Base-by-base conservation (phyloP, 2,113 vertebrate genomes). In the Cacatua alba region DNA sequence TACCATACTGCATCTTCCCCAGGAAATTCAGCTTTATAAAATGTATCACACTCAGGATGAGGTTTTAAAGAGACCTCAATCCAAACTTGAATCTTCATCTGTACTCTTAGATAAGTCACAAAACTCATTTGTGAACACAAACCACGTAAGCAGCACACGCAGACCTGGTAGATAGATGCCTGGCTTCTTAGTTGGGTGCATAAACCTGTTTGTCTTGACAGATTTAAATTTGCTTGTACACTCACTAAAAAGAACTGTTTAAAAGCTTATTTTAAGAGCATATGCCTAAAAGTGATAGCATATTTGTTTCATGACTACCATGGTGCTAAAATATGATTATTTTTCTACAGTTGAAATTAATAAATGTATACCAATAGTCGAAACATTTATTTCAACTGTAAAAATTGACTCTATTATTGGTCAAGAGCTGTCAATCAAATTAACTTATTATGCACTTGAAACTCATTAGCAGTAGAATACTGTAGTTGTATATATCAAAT, bases 361-460 rank as follows among this genome's bases (percentile, higher is more conserved):
- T 83, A 52, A 81, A 86, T 52, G 6, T 46, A 49, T 75, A 68
- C 9, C 39, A 88, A 55, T 65, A 76, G 52, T 14, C 84, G 69
- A 94, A 82, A 85, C 7, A 53, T 41, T 84, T 88, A 75, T 90
- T 94, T 88, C 64, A 69, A n/a, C 80, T 64, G 33, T 84, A 93
- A 92, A 96, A 92, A 84, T 74, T 88, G 2, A 75, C 60, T 86
- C 75, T 79, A 63, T 44, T 82, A 46, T 72, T 93, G 88, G 80
- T 93, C 82, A 91, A 90, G 62, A 33, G 19, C 48, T 82, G 82
- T 82, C 90, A 95, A 62, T 95, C 88, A 96, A 88, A 90, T 76
- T 83, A 86, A 92, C 68, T 88, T 93, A 65, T 88, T 95, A 96
- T 78, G 64, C 60, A 88, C 60, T 94, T 90, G 62, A 86, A 97